Percentiles rank a stretch among this genome's conserved stretches.
These are phyloP conservation scores for Dione juno DNA, from an alignment of 2,888 invertebrate species.

Conservation along the genomic window DNA sequence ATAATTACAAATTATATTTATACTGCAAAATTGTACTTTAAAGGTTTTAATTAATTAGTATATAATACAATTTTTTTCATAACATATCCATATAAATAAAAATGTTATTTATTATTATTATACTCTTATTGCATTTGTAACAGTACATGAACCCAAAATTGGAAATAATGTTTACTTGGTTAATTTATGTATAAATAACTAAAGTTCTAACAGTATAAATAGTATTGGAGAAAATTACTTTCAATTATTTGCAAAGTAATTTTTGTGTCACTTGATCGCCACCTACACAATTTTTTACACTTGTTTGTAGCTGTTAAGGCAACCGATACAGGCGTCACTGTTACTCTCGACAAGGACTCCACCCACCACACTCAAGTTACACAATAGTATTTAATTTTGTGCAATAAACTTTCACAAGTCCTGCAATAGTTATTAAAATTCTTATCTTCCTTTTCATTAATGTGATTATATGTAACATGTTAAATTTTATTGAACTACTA, in stretches of 20 bases:
- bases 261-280: slow-evolving; percentile 59
- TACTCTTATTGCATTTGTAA: no score
- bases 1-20: no score
- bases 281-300: slow-evolving; percentile 62
- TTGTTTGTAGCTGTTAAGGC: slow-evolving; percentile 56
- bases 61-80: no score
- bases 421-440: slow-evolving; percentile 18
- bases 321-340: slow-evolving; percentile 63
- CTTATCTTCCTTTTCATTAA: neutral
- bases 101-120: no score
- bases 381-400: slow-evolving; percentile 54
- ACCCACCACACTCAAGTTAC: slow-evolving; percentile 62
- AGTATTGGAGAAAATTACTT: slow-evolving; percentile 54
- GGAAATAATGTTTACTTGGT: no score
- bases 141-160: no score
- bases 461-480: no score
- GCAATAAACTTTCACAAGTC: slow-evolving; percentile 42
- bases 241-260: slow-evolving; percentile 61
- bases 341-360: slow-evolving; percentile 61
- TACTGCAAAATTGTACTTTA: no score
- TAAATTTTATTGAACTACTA: no score
- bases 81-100: no score
- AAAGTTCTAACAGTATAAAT: slow-evolving; percentile 54
- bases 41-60: no score
- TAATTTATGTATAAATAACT: no score